Percentiles rank a stretch among this genome's conserved stretches.
phyloP scores from a whole-genome alignment of 2,888 invertebrate genomes.

The Emmelina monodactyla region DNA sequence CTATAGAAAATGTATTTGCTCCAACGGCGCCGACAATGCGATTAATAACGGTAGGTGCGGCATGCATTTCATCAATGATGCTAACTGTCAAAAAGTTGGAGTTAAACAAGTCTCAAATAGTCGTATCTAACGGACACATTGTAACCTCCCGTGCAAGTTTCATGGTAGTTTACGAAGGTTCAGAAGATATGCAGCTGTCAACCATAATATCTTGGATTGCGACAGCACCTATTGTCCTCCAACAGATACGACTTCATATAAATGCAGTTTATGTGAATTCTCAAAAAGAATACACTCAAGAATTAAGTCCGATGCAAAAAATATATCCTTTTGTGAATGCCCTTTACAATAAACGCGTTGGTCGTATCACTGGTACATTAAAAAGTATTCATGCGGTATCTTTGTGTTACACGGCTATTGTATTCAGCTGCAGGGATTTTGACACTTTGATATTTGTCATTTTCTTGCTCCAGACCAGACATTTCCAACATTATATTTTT shows the following conservation, averaged over 20 bases:
- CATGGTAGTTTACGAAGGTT: slow-evolving; percentile 37
- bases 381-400: slow-evolving; percentile 65
- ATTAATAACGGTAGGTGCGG: slow-evolving; percentile 48
- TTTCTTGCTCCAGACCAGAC: slow-evolving; percentile 19
- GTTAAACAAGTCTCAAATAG: slow-evolving; percentile 49
- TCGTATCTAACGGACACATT: slow-evolving; percentile 49
- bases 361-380: slow-evolving; percentile 65
- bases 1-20: slow-evolving; percentile 7
- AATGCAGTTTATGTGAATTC: slow-evolving; percentile 60
- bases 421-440: slow-evolving; percentile 43
- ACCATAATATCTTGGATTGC: slow-evolving; percentile 43
- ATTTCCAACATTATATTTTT: too few species aligned
- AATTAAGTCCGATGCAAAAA: slow-evolving; percentile 50
- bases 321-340: slow-evolving; percentile 41
- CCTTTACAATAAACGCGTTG: slow-evolving; percentile 47
- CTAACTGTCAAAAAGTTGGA: slow-evolving; percentile 30
- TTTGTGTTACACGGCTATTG: slow-evolving; percentile 46
- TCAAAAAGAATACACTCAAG: slow-evolving; percentile 52
- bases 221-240: slow-evolving; percentile 49
- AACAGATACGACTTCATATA: slow-evolving; percentile 60
- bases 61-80: slow-evolving; percentile 31
- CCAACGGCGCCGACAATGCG: slow-evolving; percentile 29
- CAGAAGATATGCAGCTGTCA: slow-evolving; percentile 55
- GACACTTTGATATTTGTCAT: slow-evolving; percentile 54
- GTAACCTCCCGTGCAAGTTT: slow-evolving; percentile 44